phyloP scores from a whole-genome alignment of 2,113 vertebrate species.

The Gulo gulo region DNA sequence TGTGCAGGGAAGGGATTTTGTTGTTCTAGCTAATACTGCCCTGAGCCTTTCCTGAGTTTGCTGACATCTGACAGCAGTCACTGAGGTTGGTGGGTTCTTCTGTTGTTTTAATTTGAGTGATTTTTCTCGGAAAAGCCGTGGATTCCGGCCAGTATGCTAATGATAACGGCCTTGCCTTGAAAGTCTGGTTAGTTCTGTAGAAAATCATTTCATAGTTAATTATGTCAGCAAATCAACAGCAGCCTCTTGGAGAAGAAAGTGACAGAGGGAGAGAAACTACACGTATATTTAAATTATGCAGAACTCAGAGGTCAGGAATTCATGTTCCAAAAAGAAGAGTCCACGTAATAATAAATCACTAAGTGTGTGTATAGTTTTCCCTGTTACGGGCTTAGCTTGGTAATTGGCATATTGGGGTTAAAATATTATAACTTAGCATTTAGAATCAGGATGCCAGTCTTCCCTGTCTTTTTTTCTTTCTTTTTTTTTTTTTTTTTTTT shows the following conservation, averaged over 20 bases:
- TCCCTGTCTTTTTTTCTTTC: not conserved
- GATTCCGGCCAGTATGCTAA: conserved; percentile 82
- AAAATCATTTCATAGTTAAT: conserved; percentile 55
- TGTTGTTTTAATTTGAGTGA: conserved; percentile 78
- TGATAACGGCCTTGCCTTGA: conserved; percentile 68
- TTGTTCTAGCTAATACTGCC: not conserved
- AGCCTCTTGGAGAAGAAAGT: conserved; percentile 16
- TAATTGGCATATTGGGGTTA: not conserved
- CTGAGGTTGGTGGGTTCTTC: conserved; percentile 78
- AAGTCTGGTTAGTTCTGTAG: conserved; percentile 37
- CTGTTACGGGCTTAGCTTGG: not conserved
- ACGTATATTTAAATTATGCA: conserved; percentile 25
- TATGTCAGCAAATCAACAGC: conserved; percentile 60
- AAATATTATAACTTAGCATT: not conserved
- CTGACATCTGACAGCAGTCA: conserved; percentile 76
- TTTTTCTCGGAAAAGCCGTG: conserved; percentile 82
- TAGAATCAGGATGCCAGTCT: not conserved
- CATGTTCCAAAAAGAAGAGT: not conserved
- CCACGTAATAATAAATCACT: not conserved
- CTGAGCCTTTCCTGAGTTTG: conserved; percentile 63
- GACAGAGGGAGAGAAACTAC: not conserved
- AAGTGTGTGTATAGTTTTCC: not conserved
- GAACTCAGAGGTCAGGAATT: conserved; percentile 26
- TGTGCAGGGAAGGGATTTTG: not conserved
- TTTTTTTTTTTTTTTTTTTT: not conserved